Percentiles rank a stretch among this genome's conserved stretches.
Conservation (phyloP, 2,888 invertebrate genomes). For the Dasysyrphus albostriatus region DNA sequence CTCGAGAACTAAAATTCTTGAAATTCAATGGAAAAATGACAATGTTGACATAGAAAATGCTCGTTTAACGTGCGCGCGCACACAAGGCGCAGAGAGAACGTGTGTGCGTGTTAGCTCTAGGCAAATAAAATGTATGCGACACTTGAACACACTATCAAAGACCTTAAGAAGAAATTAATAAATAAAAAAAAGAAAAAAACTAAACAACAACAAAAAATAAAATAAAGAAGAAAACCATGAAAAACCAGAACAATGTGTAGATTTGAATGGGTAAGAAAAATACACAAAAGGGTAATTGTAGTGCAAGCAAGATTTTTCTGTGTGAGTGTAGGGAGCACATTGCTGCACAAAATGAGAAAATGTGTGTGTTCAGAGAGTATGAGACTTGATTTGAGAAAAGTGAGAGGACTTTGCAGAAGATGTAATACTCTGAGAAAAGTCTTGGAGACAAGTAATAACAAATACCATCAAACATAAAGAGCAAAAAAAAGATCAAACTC, state of each 20-base stretch:
- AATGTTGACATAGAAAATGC: slow-evolving; percentile 76
- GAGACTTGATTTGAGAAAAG: background rate
- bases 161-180: slow-evolving; percentile 30
- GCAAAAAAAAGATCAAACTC: slow-evolving; percentile 38
- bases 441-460: slow-evolving; percentile 30
- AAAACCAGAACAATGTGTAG: slow-evolving; percentile 49
- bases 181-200: background rate
- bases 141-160: slow-evolving; percentile 73
- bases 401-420: slow-evolving; percentile 45
- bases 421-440: slow-evolving; percentile 17
- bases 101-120: slow-evolving; percentile 76
- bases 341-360: slow-evolving; percentile 60
- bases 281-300: slow-evolving; percentile 74
- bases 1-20: slow-evolving; percentile 70
- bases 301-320: slow-evolving; percentile 54
- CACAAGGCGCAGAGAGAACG: slow-evolving; percentile 46
- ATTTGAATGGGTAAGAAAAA: slow-evolving; percentile 55
- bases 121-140: slow-evolving; percentile 75
- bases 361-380: background rate
- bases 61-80: slow-evolving; percentile 74
- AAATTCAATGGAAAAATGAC: slow-evolving; percentile 76
- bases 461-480: slow-evolving; percentile 37
- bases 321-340: slow-evolving; percentile 33
- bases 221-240: slow-evolving; percentile 36
- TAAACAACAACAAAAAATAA: background rate